phyloP scores from a whole-genome alignment of 2,888 invertebrate genomes.

The Limnephilus rhombicus region DNA sequence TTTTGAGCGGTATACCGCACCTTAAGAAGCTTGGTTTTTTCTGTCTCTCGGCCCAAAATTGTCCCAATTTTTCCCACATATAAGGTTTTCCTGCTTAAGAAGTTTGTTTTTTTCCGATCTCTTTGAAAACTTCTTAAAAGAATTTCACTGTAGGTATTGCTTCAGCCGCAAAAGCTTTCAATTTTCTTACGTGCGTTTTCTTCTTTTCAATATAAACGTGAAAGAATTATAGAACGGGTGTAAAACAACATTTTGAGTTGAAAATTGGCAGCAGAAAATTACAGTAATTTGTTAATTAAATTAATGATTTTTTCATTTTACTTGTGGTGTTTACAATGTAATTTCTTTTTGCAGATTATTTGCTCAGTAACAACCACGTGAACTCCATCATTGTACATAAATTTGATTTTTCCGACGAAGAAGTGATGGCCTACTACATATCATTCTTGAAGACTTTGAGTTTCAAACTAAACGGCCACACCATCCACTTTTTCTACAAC shows the following conservation, averaged over 20 bases:
- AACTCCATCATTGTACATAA: slow-evolving; percentile 99
- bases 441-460: slow-evolving; percentile 99
- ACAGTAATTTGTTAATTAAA: background rate
- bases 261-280: background rate
- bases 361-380: slow-evolving; percentile 99
- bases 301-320: background rate
- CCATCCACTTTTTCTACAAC: slow-evolving; percentile 99
- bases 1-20: too few relatives aligned
- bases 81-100: too few relatives aligned
- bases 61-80: too few relatives aligned
- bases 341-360: slow-evolving; percentile 90
- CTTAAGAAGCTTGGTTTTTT: too few relatives aligned
- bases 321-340: slow-evolving; percentile 57
- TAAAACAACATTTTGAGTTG: background rate
- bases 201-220: background rate
- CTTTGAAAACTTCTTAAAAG: too few relatives aligned
- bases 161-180: background rate
- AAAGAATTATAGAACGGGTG: background rate
- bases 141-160: too few relatives aligned
- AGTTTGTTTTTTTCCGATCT: too few relatives aligned
- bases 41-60: too few relatives aligned
- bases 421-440: slow-evolving; percentile 99
- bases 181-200: slow-evolving; percentile 5
- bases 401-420: slow-evolving; percentile 99
- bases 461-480: slow-evolving; percentile 97